Conservation (phyloP, 2,797 vertebrate species). For the Dermochelys coriacea region DNA sequence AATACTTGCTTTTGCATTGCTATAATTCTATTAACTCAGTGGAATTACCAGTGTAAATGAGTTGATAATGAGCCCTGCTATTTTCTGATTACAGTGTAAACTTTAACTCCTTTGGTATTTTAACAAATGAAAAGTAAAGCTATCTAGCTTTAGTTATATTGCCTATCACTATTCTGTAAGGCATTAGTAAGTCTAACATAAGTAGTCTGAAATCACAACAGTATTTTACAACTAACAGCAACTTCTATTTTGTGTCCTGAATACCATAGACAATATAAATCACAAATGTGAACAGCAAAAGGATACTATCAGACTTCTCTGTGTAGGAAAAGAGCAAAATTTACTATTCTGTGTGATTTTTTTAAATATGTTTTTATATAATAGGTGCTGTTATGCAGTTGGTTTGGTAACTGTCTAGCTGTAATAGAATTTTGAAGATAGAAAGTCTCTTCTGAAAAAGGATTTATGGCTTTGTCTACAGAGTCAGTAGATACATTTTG, state of each 20-base stretch:
- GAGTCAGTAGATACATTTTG: conserved; percentile 5
- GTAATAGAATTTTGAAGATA: conserved; percentile 29
- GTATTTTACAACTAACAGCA: conserved; percentile 20
- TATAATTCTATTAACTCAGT: not conserved
- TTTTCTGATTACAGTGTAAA: conserved; percentile 9
- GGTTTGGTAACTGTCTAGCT: conserved; percentile 1
- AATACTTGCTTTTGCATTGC: not conserved
- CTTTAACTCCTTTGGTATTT: conserved; percentile 14
- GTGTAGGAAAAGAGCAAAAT: not conserved
- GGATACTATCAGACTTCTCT: not conserved
- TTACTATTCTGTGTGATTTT: not conserved
- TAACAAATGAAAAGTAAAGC: conserved; percentile 30
- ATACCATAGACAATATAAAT: conserved; percentile 26
- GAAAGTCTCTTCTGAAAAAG: not conserved
- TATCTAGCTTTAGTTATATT: conserved; percentile 13
- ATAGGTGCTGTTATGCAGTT: not conserved
- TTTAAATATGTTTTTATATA: not conserved
- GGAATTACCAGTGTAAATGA: not conserved
- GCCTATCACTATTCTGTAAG: conserved; percentile 3
- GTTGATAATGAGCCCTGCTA: conserved; percentile 8
- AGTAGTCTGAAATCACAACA: not conserved
- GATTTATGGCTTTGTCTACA: not conserved
- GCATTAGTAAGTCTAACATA: conserved; percentile 10
- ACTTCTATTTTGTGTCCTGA: conserved; percentile 20
- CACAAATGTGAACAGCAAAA: conserved; percentile 5